Evolutionary conservation across 2,113 vertebrate genomes (phyloP), one percentile per base, ranked within the genome.

Genomic region (Corynorhinus townsendii): DNA sequence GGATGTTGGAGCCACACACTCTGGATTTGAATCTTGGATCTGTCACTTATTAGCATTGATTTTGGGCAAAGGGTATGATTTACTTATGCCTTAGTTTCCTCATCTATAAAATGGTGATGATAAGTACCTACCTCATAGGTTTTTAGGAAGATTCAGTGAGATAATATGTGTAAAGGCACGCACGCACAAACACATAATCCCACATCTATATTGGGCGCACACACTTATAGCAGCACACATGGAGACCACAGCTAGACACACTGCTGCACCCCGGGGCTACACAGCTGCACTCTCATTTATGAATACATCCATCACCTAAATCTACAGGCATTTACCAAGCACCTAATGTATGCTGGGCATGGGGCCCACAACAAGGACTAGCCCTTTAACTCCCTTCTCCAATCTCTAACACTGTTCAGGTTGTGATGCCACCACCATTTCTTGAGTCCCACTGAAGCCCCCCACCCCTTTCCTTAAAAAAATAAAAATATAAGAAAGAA

Each of bases 321-420:
- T 26, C 54, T 59, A 8, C 19, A 47, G 73, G 64, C 11, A 0
- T 28, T 30, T 17, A 4, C 40, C 0, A 0, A 79, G 22, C 56
- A 59, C 82, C 71, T 10, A 1, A 54, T 12, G 5, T 7, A 62
- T 33, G 79, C 12, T 7, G 12, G 9, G 22, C 8, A 4, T 12
- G 0, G 0, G 73, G 79, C 45, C 30, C 28, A 14, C 0, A 0
- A 5, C 35, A 28, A 59, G 15, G 14, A 81, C 43, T 30, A 72
- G 6, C 3, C 62, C 49, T 10, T 62, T 2, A 7, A 33, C 26
- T 43, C 11, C 4, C 5, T 30, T n/a, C 28, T 80, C 33, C 5
- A 9, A 6, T 12, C 45, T 71, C 11, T 8, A 62, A 28, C 59
- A 62, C 24, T 4, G 5, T 68, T 17, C 82, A 40, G 30, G 33